Evolutionary conservation across 2,888 invertebrate species (phyloP), one percentile per base, ranked within the genome.

Genomic region (Drosophila merina): DNA sequence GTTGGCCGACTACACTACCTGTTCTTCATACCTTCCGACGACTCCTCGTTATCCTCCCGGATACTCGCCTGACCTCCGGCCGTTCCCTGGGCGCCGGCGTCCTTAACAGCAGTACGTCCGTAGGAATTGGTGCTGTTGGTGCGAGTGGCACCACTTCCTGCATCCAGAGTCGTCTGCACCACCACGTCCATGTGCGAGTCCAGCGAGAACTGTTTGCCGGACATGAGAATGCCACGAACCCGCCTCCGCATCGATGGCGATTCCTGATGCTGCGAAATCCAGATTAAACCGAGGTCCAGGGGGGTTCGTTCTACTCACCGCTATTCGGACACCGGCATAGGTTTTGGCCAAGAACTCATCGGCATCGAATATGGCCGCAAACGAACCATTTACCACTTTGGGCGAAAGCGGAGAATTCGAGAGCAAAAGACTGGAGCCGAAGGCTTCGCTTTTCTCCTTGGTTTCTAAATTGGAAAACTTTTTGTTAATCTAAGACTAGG

Each of bases 331-430:
- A 12, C 92, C 92, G 0, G 92, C 91, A 74, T 92, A 92, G 26
- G 91, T 91, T 74, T 92, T 92, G 42, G 92, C 90, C 63, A 92
- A 83, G 75, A 92, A 92, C 63, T 92, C 92, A 48, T 92, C 92
- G 1, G 92, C 88, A 89, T 98, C 97, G 83, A 97, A 97, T 72
- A 98, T 96, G 28, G 97, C 98, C 0, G 96, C 97, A 91, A 97
- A 98, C 50, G 97, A 97, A 3, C 97, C 98, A 84, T 98, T 97
- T 3, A 98, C 97, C 54, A 99, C 96, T 93, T 98, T 99, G 0
- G 99, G 99, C 4, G 98, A 98, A 96, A 97, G 97, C 0, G 98
- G 98, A 2, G 97, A 97, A 92, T 99, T 99, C 52, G 98, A 97
- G 51, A 99, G 93, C 26, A 99, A 93, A 1, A 99, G 93, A 88